phyloP scores from a whole-genome alignment of 2,797 vertebrate species.

The Podargus strigoides region DNA sequence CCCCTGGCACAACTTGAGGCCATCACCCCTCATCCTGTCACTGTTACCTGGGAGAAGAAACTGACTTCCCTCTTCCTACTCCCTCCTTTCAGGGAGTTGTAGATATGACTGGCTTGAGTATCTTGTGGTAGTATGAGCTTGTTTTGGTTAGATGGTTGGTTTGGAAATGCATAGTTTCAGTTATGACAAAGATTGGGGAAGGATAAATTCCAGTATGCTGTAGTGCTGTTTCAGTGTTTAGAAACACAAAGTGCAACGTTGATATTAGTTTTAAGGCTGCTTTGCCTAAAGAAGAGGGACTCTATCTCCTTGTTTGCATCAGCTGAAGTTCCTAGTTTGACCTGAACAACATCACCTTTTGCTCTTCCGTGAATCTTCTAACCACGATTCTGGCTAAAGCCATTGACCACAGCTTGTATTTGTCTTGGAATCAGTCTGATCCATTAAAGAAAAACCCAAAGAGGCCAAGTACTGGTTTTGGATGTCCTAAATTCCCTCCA shows the following conservation, averaged over 20 bases:
- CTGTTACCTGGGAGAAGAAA: too few species aligned
- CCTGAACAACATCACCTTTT: neutral
- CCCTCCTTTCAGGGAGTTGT: too few species aligned
- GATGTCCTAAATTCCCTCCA: neutral
- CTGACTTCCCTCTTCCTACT: too few species aligned
- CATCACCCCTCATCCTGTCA: too few species aligned
- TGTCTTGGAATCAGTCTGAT: neutral
- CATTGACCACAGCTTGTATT: rapidly evolving
- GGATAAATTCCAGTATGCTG: neutral
- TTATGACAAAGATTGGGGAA: neutral
- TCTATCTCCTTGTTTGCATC: neutral
- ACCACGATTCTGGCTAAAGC: too few species aligned
- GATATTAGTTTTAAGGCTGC: too few species aligned
- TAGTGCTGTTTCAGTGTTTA: neutral
- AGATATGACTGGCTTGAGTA: neutral
- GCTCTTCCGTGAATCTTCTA: neutral
- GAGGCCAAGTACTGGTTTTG: neutral
- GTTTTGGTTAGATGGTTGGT: neutral
- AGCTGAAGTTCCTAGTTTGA: neutral
- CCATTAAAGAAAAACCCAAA: neutral
- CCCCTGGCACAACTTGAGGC: too few species aligned
- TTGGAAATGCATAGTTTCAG: neutral
- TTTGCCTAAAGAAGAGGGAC: neutral
- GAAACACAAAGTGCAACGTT: neutral
- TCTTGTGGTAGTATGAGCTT: neutral